These are phyloP conservation scores for Spodoptera exigua DNA, from an alignment of 2,888 invertebrate genomes.

Conservation along the genomic window DNA sequence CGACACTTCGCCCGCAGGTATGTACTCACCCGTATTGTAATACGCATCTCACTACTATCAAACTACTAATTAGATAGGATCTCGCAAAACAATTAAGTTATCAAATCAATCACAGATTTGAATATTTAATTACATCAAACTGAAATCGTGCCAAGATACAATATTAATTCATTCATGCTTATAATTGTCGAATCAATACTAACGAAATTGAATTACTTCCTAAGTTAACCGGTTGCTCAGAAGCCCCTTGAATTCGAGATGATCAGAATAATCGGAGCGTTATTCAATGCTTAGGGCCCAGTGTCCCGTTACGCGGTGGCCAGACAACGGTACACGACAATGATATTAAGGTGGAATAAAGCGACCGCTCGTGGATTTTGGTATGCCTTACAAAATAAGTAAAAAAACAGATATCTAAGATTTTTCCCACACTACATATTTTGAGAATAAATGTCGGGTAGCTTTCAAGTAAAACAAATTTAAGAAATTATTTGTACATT, in stretches of 20 bases:
- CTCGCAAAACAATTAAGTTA: slow-evolving; percentile 2
- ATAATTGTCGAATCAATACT: slow-evolving; percentile 36
- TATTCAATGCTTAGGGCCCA: slow-evolving; percentile 74
- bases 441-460: too few species aligned
- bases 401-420: slow-evolving; percentile 10
- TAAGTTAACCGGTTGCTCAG: slow-evolving; percentile 1
- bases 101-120: slow-evolving; percentile 18
- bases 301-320: slow-evolving; percentile 75
- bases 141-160: slow-evolving; percentile 21
- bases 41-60: too few species aligned
- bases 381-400: slow-evolving; percentile 39
- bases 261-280: slow-evolving; percentile 64
- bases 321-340: slow-evolving; percentile 77
- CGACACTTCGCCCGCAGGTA: slow-evolving; percentile 87
- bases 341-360: slow-evolving; percentile 73
- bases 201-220: slow-evolving; percentile 25
- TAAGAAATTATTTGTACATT: not conserved
- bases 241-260: slow-evolving; percentile 61
- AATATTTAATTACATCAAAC: slow-evolving; percentile 21
- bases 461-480: too few species aligned
- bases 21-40: slow-evolving; percentile 38
- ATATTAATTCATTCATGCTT: slow-evolving; percentile 20
- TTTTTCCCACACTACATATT: too few species aligned
- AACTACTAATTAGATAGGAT: slow-evolving; percentile 1
- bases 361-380: slow-evolving; percentile 61